Evolutionary conservation across 92 coral and sea anemone species (phyloP).

Genomic region (Actinostola sp.): DNA sequence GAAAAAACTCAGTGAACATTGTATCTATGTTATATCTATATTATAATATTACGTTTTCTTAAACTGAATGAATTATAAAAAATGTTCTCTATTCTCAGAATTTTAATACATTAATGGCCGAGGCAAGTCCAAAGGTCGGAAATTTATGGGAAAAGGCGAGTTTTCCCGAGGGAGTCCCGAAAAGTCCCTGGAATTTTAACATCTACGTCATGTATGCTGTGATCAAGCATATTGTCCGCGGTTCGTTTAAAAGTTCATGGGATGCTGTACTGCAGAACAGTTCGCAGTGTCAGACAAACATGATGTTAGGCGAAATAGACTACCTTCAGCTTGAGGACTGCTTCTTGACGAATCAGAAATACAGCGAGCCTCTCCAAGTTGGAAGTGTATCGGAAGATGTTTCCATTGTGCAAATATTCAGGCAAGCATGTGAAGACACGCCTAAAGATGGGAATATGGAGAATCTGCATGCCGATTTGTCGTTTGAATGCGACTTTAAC

Average conservation of each 20-base stretch:
- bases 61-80: no score
- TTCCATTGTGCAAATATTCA: slow-evolving; percentile 26
- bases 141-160: slow-evolving; percentile 26
- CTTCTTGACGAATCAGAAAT: slow-evolving; percentile 38
- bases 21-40: no score
- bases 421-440: slow-evolving; percentile 32
- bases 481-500: slow-evolving; percentile 55
- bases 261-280: slow-evolving; percentile 20
- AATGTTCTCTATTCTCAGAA: no score
- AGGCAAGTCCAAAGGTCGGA: slow-evolving; percentile 16
- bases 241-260: slow-evolving; percentile 16
- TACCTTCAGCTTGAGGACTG: slow-evolving; percentile 38
- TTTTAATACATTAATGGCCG: slow-evolving; percentile 24
- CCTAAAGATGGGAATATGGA: slow-evolving; percentile 13
- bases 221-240: slow-evolving; percentile 42
- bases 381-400: slow-evolving; percentile 57
- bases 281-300: slow-evolving; percentile 46
- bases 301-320: slow-evolving; percentile 22
- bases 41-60: no score
- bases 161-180: slow-evolving; percentile 46
- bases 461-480: slow-evolving; percentile 6
- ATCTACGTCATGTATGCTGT: slow-evolving; percentile 47
- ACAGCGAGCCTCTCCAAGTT: slow-evolving; percentile 24
- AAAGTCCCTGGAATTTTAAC: slow-evolving; percentile 60
- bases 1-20: no score